A percentile compares a stretch with the other conserved stretches of the same genome.
Conservation (phyloP, 2,113 vertebrate genomes). For the Eclectus roratus region DNA sequence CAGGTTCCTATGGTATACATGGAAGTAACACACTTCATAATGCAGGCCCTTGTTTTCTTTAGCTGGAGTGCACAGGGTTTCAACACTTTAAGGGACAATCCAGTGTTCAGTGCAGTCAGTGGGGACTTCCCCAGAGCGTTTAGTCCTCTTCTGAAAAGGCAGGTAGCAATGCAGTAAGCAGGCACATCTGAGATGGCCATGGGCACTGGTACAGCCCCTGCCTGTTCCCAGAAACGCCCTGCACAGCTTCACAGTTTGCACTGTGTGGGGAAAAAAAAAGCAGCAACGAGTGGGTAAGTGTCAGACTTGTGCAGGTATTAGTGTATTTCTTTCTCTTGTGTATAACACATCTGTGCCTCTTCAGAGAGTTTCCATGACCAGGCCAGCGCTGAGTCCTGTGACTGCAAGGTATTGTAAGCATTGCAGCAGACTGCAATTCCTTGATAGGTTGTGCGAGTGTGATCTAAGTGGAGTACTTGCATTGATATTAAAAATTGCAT, state of each 20-base stretch:
- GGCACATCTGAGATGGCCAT: accelerated
- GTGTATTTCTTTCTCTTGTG: neutral
- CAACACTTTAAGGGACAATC: neutral
- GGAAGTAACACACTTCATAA: neutral
- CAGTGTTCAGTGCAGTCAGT: neutral
- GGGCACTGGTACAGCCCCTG: neutral
- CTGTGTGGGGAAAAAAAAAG: neutral
- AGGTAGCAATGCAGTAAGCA: accelerated
- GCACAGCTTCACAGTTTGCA: neutral
- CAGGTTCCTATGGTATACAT: neutral
- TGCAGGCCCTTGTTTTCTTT: neutral
- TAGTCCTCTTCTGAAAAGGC: neutral
- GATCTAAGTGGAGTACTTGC: neutral
- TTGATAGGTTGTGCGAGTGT: neutral
- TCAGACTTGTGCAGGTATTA: neutral
- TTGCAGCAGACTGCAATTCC: neutral
- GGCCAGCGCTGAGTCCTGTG: neutral
- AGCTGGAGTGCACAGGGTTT: neutral
- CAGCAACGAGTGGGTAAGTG: neutral
- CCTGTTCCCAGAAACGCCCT: neutral
- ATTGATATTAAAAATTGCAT: conserved; percentile 21
- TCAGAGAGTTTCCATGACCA: neutral
- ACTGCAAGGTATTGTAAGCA: neutral
- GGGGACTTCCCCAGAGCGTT: neutral
- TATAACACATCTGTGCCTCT: neutral